phyloP scores from a whole-genome alignment of 2,797 vertebrate species.

The Steatocranus sp. region DNA sequence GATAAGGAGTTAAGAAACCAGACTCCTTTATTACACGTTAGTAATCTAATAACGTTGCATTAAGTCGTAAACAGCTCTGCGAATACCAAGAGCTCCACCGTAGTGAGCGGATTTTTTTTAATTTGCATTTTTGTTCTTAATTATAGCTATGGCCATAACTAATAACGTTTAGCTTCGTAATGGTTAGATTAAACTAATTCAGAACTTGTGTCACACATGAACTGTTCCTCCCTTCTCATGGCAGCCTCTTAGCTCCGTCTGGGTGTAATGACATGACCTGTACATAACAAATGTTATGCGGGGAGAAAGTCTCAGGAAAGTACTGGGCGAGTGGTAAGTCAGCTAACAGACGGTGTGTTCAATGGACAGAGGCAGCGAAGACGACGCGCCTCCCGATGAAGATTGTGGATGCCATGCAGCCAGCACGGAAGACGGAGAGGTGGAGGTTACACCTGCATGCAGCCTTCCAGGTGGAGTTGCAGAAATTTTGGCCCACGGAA shows the following conservation, averaged over 20 bases:
- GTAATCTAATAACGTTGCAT: neutral
- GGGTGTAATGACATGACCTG: neutral
- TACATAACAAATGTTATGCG: neutral
- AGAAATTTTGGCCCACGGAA: neutral
- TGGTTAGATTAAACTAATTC: neutral
- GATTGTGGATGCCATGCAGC: conserved; percentile 7
- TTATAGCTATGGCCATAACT: neutral
- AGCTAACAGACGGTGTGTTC: neutral
- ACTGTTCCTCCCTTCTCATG: neutral
- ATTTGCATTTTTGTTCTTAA: neutral
- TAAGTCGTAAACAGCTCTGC: neutral
- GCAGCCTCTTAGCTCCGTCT: neutral
- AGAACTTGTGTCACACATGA: neutral
- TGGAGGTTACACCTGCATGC: neutral
- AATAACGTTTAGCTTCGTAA: neutral
- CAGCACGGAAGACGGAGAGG: conserved; percentile 2
- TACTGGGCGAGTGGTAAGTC: neutral
- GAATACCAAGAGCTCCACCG: neutral
- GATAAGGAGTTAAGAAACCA: neutral
- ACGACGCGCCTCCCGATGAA: conserved; percentile 9
- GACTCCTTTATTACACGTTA: neutral
- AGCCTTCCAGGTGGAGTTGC: neutral
- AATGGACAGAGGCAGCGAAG: conserved; percentile 34
- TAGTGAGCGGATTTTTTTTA: neutral
- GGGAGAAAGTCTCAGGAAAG: neutral